phyloP scores from a whole-genome alignment of 1,140 invertebrate genomes.

The Laodelphax striatellus region DNA sequence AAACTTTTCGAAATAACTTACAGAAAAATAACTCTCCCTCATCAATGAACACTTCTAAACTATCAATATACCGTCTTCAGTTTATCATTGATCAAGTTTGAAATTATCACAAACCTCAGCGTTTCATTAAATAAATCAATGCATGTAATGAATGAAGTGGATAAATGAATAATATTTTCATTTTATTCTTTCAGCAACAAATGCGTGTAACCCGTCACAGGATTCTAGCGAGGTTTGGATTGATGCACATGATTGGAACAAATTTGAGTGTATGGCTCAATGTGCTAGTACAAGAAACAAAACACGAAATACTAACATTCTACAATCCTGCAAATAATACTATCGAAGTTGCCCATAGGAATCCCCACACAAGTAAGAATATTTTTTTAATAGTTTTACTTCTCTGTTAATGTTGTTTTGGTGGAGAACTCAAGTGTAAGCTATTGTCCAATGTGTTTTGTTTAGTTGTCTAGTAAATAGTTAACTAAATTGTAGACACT shows the following conservation, averaged over 20 bases:
- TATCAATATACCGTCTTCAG: no score
- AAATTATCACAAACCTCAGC: no score
- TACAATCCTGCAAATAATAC: constrained; percentile 78
- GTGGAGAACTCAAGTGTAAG: no score
- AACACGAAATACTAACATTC: constrained; percentile 84
- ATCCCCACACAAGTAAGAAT: constrained; percentile 18
- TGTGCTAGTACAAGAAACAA: constrained; percentile 84
- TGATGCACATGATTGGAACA: constrained; percentile 94
- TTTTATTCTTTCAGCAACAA: constrained; percentile 45
- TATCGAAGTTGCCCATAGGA: constrained; percentile 21
- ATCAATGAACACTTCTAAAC: no score
- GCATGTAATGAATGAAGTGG: no score
- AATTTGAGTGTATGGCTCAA: constrained; percentile 90
- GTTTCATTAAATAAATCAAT: no score
- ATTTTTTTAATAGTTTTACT: background rate
- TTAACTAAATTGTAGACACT: no score
- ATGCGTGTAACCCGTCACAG: constrained; percentile 82
- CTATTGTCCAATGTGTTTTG: no score
- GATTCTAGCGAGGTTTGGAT: constrained; percentile 73
- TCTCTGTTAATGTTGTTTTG: background rate
- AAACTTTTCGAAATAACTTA: no score
- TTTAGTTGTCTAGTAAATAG: no score
- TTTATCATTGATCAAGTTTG: no score
- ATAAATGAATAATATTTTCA: background rate
- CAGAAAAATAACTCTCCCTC: no score